Base-by-base conservation (phyloP, 1,140 invertebrate species). In the Whitmania pigra region DNA sequence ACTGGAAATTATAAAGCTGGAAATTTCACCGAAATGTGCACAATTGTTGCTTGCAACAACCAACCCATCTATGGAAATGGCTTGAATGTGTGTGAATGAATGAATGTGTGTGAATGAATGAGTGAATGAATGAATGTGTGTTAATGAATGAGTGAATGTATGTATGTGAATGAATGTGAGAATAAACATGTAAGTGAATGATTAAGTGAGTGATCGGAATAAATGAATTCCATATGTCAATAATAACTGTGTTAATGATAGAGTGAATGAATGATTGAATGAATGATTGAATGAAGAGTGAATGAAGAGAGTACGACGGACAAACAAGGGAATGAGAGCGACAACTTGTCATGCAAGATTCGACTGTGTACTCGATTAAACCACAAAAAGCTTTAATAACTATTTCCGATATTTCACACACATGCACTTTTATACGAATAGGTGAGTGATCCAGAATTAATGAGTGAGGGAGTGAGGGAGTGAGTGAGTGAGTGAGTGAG, bases 401-500 rank as follows among this genome's bases (percentile, higher is more conserved):
- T 31, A 63, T 25, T 63, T 31, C 22, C 22, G 22, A 25, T 27
- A 31, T 63, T 31, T 27, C 22, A 27, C 57, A 63, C 22, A 17
- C 43, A 63, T 63, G 57, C 22, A 63, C 29, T 9, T 25, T 27
- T 3, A 31, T 25, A 63, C 29, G 57, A 63, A 18, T 31, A 20
- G 40, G 18, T 36, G 67, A 68, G 22, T 31, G 49, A 25, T 25
- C 18, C 53, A 9, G 36, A 53, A 25, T 71, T 43, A 53, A 18
- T 71, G 43, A 54, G 49, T 54, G 69, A 71, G 20, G 54, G 69
- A 54, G 49, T 71, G 69, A 71, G 20, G 60, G 70, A 71, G 49
- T 71, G 69, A 71, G 20, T 71, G 69, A 71, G 49, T 71, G 69
- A 71, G 20, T 71, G 69, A 71, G 11, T 54, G 69, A 71, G 20